Evolutionary conservation across 2,888 invertebrate genomes (phyloP).

Genomic region (Tubulanus polymorphus): DNA sequence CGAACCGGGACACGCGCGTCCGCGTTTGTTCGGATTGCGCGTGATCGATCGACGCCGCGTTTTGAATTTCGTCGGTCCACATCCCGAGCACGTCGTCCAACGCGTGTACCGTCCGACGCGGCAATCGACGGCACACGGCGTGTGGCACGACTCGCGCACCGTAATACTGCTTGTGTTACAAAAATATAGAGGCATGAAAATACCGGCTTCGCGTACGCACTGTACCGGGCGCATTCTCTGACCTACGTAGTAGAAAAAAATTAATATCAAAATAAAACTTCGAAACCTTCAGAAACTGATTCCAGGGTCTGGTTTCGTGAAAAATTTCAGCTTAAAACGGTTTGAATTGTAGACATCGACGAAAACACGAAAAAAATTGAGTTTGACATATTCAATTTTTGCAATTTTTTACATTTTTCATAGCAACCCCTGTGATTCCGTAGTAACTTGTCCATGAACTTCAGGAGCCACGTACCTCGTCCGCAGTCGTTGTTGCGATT

Average conservation of each 20-base stretch:
- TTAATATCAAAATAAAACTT: no score
- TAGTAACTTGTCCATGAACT: no score
- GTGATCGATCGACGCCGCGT: not conserved
- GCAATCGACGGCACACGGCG: constrained; percentile 62
- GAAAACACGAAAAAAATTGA: no score
- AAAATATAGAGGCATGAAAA: not conserved
- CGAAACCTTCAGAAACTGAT: no score
- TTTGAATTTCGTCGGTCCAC: not conserved
- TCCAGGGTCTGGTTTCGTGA: no score
- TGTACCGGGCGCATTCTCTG: not conserved
- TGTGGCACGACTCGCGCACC: constrained; percentile 26
- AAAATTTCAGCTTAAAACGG: no score
- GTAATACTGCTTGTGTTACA: not conserved
- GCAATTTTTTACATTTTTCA: no score
- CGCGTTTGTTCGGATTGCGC: not conserved
- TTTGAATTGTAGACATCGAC: no score
- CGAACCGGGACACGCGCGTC: not conserved
- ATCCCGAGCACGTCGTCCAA: constrained; percentile 58
- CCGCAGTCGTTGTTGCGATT: not conserved
- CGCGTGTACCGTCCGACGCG: constrained; percentile 61
- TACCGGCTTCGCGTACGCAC: not conserved
- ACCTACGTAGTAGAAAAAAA: no score
- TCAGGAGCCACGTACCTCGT: not conserved
- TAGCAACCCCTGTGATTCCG: no score
- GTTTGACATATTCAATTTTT: no score